A percentile compares a stretch with the other conserved stretches of the same genome.
Conservation (phyloP, 2,888 invertebrate genomes). For the Perizoma affinitatum region DNA sequence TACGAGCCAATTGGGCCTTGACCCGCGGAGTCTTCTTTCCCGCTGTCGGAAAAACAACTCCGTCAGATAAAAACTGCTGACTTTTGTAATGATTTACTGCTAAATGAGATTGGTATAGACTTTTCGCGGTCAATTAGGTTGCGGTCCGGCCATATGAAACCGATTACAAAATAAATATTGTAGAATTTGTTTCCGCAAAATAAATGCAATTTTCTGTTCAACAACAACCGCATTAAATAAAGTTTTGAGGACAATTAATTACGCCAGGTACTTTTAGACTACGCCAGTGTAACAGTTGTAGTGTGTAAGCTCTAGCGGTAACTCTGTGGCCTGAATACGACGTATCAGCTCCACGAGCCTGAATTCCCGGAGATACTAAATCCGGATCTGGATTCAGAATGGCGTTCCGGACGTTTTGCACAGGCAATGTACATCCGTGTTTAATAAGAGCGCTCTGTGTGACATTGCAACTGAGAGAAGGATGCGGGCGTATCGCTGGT, state of each 20-base stretch:
- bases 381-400: conserved; percentile 35
- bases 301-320: not conserved
- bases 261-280: not conserved
- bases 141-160: conserved; percentile 35
- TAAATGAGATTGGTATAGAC: conserved; percentile 47
- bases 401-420: conserved; percentile 29
- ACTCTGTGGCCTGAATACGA: conserved; percentile 13
- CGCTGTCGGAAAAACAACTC: conserved; percentile 60
- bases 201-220: not conserved
- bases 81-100: conserved; percentile 54
- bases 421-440: conserved; percentile 43
- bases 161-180: conserved; percentile 31
- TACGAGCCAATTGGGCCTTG: conserved; percentile 68
- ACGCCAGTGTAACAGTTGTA: not conserved
- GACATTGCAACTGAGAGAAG: conserved; percentile 55
- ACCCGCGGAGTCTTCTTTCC: conserved; percentile 42
- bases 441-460: conserved; percentile 60
- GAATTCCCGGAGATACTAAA: conserved; percentile 31
- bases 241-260: not conserved
- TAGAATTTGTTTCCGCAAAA: not conserved
- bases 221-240: no score
- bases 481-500: conserved; percentile 62
- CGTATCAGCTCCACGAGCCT: conserved; percentile 13
- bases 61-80: conserved; percentile 55
- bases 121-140: conserved; percentile 43